A percentile compares a stretch with the other conserved stretches of the same genome.
phyloP scores from a whole-genome alignment of 2,113 vertebrate genomes.

The Cephalopterus ornatus region DNA sequence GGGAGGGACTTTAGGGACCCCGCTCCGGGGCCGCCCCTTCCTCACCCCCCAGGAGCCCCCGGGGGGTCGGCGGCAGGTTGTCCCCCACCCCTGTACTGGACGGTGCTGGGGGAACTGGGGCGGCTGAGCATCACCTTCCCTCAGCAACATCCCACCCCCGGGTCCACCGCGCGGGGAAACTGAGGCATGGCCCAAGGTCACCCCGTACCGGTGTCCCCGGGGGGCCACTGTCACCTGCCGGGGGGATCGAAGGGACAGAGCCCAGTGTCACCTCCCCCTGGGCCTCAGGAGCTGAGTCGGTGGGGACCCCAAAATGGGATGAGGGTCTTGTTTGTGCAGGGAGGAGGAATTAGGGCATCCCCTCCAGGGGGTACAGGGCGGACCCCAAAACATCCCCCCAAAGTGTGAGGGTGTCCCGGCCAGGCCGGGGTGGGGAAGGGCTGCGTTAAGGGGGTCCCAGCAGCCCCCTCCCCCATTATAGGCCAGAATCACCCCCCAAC shows the following conservation, averaged over 20 bases:
- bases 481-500: neutral
- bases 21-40: no score
- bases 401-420: no score
- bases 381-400: neutral
- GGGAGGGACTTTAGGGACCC: neutral
- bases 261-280: neutral
- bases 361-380: no score
- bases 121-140: neutral
- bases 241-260: neutral
- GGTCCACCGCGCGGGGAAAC: neutral
- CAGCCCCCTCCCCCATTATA: neutral
- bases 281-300: neutral
- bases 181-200: slow-evolving; percentile 1
- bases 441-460: neutral
- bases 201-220: neutral
- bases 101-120: neutral
- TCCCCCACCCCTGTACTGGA: neutral
- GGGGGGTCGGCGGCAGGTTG: neutral
- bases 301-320: neutral
- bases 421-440: neutral
- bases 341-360: neutral
- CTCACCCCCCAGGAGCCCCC: neutral
- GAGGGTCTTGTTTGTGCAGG: neutral
- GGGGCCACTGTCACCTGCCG: neutral
- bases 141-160: neutral